A percentile compares a stretch with the other conserved stretches of the same genome.
phyloP scores from a whole-genome alignment of 2,113 vertebrate species.

The Motacilla alba region DNA sequence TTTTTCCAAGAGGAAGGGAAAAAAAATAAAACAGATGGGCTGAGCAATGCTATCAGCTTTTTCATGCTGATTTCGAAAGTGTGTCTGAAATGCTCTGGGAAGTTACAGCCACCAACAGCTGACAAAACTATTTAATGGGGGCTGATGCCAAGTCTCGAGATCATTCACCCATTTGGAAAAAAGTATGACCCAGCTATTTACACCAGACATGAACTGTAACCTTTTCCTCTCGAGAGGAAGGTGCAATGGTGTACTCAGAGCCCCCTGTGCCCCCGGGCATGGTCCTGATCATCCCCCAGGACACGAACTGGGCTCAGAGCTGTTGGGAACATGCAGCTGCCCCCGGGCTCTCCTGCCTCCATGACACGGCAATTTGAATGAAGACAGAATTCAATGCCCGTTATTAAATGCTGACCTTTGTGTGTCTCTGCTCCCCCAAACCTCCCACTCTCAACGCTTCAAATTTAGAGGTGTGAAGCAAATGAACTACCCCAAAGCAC shows the following conservation, averaged over 20 bases:
- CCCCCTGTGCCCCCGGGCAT: neutral
- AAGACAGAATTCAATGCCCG: neutral
- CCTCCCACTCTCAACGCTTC: neutral
- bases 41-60: neutral
- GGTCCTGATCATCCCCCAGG: neutral
- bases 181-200: conserved; percentile 1
- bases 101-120: conserved; percentile 25
- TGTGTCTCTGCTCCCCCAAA: neutral
- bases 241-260: neutral
- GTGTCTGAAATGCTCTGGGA: neutral
- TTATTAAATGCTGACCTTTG: neutral
- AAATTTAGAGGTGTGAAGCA: neutral
- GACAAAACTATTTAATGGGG: neutral
- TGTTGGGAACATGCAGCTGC: neutral
- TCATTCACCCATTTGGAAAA: conserved; percentile 15
- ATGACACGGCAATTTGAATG: neutral
- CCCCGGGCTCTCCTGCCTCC: neutral
- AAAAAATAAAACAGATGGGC: neutral
- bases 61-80: neutral
- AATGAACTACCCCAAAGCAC: accelerated
- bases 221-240: neutral
- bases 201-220: conserved; percentile 12
- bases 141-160: neutral
- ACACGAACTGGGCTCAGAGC: neutral
- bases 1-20: neutral